Percentiles rank a stretch among this genome's conserved stretches.
Conservation (phyloP, 1,140 invertebrate genomes). For the Pinna nobilis region DNA sequence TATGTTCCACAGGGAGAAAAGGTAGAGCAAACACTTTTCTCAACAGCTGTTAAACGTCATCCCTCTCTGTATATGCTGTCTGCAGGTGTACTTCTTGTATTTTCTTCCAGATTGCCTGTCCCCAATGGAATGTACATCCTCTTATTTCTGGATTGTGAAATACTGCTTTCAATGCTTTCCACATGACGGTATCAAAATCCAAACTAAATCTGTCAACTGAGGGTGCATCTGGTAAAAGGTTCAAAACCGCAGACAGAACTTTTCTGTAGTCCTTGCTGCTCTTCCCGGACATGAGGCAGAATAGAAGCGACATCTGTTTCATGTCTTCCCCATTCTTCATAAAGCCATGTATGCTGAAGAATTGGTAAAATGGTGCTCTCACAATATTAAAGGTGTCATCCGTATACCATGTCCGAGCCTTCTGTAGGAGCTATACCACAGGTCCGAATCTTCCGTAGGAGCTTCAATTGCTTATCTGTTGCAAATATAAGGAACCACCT, state of each 20-base stretch:
- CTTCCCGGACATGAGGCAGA: slow-evolving; percentile 4
- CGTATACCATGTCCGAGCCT: too few species aligned
- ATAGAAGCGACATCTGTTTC: slow-evolving; percentile 2
- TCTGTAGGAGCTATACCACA: too few species aligned
- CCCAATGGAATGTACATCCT: slow-evolving; percentile 40
- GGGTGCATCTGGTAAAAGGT: neutral
- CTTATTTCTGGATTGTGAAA: neutral
- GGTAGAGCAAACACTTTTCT: neutral
- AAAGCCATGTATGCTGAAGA: slow-evolving; percentile 28
- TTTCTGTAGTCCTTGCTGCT: slow-evolving; percentile 1
- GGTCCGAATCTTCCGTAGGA: neutral
- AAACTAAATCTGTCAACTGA: too few species aligned
- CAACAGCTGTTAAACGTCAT: neutral
- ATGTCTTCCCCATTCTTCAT: neutral
- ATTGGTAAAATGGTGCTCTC: slow-evolving; percentile 17
- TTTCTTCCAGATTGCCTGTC: slow-evolving; percentile 24
- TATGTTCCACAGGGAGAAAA: neutral
- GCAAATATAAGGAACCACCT: slow-evolving; percentile 12
- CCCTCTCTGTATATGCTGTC: neutral
- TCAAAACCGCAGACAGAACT: neutral
- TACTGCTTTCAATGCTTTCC: neutral
- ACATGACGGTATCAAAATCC: too few species aligned
- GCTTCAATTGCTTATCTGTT: slow-evolving; percentile 2
- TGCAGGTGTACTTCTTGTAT: slow-evolving; percentile 7
- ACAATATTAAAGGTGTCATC: slow-evolving; percentile 37